Base-by-base conservation (phyloP, 2,888 invertebrate genomes). In the Stenichneumon culpator region DNA sequence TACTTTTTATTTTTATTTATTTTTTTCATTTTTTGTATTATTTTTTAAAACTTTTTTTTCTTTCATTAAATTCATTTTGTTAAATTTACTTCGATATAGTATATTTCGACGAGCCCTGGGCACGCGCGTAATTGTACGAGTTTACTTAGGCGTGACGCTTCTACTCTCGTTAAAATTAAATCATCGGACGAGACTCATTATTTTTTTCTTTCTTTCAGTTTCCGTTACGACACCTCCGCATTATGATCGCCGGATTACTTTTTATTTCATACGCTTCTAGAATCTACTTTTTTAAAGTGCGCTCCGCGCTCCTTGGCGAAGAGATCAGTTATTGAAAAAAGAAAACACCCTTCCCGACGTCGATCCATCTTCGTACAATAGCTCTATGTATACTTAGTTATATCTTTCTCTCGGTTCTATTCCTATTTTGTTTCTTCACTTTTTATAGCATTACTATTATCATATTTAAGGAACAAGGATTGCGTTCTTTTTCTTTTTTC, bases 401-500 rank as follows among this genome's bases (percentile, higher is more conserved):
- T 78, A 77, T 70, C 65, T 81, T 73, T 84, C 72, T 84, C 80
- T 78, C 25, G 52, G 39, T 69, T 44, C 81, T 82, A 73, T 85
- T 79, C 11, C 67, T 81, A 81, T 75, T 81, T 78, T 82, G 69
- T 84, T 82, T 80, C 70, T 78, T 79, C 74, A 32, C 73, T 83
- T 44, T 44, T 44, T 44, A 83, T 68, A 65, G 73, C 79, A 78
- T 25, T 84, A 82, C 84, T 82, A 84, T 74, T 84, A 84, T 84
- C 84, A 36, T 84, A 82, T 73, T 81, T 69, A 74, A 84, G 84
- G 84, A 84, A 84, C 84, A 84, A 84, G 84, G 81, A 79, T 84
- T 73, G 81, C 80, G 75, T 80, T 67, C n/a, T 72, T 28, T 60
- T 69, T 67, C 47, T 67, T 28, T 70, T 70, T 57, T 74, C 25